Conservation (phyloP, 64 coral and sea anemone genomes). For the Pocillopora damicornis region DNA sequence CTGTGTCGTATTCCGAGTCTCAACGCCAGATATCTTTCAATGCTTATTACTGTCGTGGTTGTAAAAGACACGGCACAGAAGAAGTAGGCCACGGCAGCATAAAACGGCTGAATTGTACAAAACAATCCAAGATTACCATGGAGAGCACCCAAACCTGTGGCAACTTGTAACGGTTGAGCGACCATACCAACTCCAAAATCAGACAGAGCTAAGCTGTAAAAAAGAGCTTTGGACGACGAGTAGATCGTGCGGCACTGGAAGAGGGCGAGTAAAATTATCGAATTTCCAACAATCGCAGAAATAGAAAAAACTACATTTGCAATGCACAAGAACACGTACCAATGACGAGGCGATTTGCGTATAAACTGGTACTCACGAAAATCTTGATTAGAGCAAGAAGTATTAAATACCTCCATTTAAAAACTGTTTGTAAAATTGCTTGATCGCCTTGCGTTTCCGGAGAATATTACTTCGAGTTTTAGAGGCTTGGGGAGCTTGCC, state of each 20-base stretch:
- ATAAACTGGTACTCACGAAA: constrained; percentile 21
- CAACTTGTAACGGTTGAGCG: constrained; percentile 15
- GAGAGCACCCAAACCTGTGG: not conserved
- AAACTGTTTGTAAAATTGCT: too few species aligned
- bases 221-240: constrained; percentile 1
- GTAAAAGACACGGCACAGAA: constrained; percentile 23
- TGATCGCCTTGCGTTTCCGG: too few species aligned
- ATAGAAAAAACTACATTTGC: not conserved
- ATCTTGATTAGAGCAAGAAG: constrained; percentile 3
- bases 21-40: constrained; percentile 48
- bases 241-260: constrained; percentile 15
- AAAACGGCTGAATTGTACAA: constrained; percentile 10
- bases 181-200: constrained; percentile 22
- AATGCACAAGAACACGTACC: constrained; percentile 1
- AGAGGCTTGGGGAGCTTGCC: too few species aligned
- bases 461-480: too few species aligned
- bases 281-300: constrained; percentile 11
- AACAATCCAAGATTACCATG: not conserved
- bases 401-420: not conserved
- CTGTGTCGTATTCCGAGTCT: not conserved
- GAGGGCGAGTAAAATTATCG: constrained; percentile 4
- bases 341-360: not conserved
- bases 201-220: constrained; percentile 10
- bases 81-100: constrained; percentile 21
- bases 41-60: constrained; percentile 25